These are phyloP conservation scores for Cryptoblepharus egeriae DNA, from an alignment of 2,797 vertebrate genomes.

Conservation along the genomic window DNA sequence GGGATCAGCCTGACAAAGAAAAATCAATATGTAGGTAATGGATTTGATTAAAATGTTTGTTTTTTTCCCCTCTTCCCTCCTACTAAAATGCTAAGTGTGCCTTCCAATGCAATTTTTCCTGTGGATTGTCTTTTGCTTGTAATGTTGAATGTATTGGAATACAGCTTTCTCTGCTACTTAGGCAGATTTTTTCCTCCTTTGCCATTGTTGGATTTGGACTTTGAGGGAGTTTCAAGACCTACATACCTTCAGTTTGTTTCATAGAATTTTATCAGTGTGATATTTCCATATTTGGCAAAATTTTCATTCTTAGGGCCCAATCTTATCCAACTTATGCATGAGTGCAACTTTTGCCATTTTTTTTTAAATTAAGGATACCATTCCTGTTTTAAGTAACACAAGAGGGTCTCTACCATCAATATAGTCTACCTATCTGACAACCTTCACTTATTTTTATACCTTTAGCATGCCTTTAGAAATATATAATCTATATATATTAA, in stretches of 20 bases:
- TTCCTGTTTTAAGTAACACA: no score
- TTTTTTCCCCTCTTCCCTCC: slow-evolving; percentile 43
- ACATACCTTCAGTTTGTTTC: not conserved
- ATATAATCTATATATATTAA: no score
- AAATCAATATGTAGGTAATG: slow-evolving; percentile 79
- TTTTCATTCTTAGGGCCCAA: not conserved
- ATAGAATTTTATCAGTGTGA: not conserved
- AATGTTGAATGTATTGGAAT: not conserved
- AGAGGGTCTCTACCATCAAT: no score
- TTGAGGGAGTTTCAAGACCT: not conserved
- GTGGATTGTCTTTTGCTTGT: slow-evolving; percentile 41
- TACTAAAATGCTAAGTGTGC: slow-evolving; percentile 63
- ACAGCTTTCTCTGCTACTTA: not conserved
- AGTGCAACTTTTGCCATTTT: no score
- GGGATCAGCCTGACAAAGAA: slow-evolving; percentile 72
- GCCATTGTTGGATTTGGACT: not conserved
- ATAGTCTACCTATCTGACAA: no score
- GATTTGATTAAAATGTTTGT: slow-evolving; percentile 78
- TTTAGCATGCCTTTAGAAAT: no score
- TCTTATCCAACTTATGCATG: no score
- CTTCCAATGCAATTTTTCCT: slow-evolving; percentile 63
- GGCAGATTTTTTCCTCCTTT: not conserved
- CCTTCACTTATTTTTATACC: no score
- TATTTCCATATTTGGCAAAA: not conserved
- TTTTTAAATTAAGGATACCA: no score